These are phyloP conservation scores for Tiliacea citrago DNA, from an alignment of 2,888 invertebrate species.

Conservation along the genomic window DNA sequence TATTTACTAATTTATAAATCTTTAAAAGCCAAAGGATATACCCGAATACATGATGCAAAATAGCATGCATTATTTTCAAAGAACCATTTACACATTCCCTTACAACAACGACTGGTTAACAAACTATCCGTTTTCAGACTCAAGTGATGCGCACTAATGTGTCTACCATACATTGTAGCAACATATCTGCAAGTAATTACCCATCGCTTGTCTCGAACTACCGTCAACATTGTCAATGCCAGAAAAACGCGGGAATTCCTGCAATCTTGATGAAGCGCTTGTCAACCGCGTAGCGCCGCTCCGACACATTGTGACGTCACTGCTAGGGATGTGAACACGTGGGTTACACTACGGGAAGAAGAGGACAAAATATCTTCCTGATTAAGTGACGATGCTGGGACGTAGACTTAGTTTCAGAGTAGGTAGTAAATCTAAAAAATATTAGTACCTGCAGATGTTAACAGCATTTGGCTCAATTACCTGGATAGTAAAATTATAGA, in stretches of 20 bases:
- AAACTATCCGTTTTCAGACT: neutral
- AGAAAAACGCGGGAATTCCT: slow-evolving; percentile 61
- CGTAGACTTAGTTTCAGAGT: neutral
- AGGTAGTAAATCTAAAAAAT: neutral
- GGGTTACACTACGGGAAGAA: slow-evolving; percentile 21
- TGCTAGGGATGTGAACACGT: slow-evolving; percentile 54
- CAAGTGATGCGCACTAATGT: slow-evolving; percentile 2
- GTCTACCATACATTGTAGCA: slow-evolving; percentile 22
- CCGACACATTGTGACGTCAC: slow-evolving; percentile 64
- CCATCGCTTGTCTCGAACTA: slow-evolving; percentile 48
- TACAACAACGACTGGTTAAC: neutral
- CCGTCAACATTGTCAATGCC: slow-evolving; percentile 58
- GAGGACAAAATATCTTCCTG: neutral
- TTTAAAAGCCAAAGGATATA: neutral
- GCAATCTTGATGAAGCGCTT: slow-evolving; percentile 69
- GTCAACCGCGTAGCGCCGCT: slow-evolving; percentile 61
- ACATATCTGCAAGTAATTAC: slow-evolving; percentile 57
- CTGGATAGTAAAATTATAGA: neutral
- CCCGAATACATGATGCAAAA: neutral
- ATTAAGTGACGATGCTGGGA: neutral
- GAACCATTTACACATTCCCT: neutral
- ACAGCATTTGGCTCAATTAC: neutral
- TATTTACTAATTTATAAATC: too few relatives aligned
- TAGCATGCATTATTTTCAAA: neutral
- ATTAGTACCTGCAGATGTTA: neutral